A percentile compares a stretch with the other conserved stretches of the same genome.
Conservation (phyloP, 2,797 vertebrate species). For the Amniataba percoides region DNA sequence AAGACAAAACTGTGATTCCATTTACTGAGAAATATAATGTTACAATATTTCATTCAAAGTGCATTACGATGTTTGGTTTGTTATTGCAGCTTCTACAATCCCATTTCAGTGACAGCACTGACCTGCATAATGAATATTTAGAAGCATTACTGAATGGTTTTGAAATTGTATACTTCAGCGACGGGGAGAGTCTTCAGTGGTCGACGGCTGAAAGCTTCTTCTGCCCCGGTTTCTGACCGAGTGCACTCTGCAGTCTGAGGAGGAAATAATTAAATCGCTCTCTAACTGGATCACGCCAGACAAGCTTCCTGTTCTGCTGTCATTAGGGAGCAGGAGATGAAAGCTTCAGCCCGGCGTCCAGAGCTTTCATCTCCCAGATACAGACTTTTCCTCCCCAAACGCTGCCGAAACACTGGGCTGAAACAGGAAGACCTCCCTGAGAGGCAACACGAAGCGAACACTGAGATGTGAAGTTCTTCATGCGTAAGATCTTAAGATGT, state of each 20-base stretch:
- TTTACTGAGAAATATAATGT: constrained; percentile 13
- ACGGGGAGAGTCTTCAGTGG: constrained; percentile 6
- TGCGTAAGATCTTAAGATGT: not conserved
- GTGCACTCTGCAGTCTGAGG: constrained; percentile 20
- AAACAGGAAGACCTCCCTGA: constrained; percentile 28
- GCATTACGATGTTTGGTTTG: not conserved
- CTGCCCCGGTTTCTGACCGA: constrained; percentile 11
- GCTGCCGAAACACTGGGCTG: constrained; percentile 8
- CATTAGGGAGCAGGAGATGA: constrained; percentile 65
- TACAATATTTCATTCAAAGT: constrained; percentile 24
- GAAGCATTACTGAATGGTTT: not conserved
- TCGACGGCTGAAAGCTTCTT: not conserved
- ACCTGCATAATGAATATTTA: constrained; percentile 11
- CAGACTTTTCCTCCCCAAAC: constrained; percentile 21
- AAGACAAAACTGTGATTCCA: constrained; percentile 25
- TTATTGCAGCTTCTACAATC: constrained; percentile 2
- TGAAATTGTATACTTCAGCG: not conserved
- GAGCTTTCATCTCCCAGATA: constrained; percentile 58
- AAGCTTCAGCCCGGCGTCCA: constrained; percentile 49
- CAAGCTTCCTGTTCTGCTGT: constrained; percentile 72
- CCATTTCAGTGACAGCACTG: not conserved
- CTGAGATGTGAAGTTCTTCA: not conserved
- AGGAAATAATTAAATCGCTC: constrained; percentile 73
- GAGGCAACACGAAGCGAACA: not conserved
- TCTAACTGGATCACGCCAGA: constrained; percentile 75